Conservation (phyloP, 1,140 invertebrate genomes). For the Rhopalosiphum maidis region DNA sequence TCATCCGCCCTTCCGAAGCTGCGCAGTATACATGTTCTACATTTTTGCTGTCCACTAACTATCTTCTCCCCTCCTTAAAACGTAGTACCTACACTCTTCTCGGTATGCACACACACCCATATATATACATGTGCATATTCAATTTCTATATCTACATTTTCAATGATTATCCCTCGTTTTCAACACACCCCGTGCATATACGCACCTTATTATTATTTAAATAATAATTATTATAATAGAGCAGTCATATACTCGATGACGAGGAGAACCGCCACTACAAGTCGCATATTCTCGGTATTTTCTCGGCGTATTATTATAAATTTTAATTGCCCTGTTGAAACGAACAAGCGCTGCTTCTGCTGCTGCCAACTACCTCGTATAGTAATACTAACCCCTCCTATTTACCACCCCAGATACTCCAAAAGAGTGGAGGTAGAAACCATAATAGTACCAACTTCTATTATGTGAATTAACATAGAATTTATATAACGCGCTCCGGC, state of each 20-base stretch:
- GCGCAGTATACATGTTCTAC: neutral
- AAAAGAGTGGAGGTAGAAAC: conserved; percentile 11
- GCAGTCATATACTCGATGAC: conserved; percentile 19
- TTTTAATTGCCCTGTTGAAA: conserved; percentile 34
- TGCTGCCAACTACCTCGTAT: neutral
- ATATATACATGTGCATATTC: neutral
- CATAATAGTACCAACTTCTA: conserved; percentile 13
- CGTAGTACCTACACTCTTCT: neutral
- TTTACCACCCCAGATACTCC: neutral
- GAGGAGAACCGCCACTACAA: neutral
- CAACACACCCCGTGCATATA: neutral
- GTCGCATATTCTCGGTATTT: conserved; percentile 11
- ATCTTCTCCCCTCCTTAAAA: neutral
- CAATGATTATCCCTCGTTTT: conserved; percentile 36
- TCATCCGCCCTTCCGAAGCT: neutral
- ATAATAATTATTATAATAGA: conserved; percentile 36
- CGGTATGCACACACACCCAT: neutral
- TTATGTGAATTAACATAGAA: conserved; percentile 16
- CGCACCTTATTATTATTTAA: conserved; percentile 21
- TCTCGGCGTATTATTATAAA: neutral
- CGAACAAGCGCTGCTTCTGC: neutral
- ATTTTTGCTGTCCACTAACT: neutral
- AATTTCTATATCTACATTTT: neutral
- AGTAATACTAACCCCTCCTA: neutral
- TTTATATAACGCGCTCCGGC: neutral